phyloP scores from a whole-genome alignment of 2,888 invertebrate species.

The Plutella xylostella region DNA sequence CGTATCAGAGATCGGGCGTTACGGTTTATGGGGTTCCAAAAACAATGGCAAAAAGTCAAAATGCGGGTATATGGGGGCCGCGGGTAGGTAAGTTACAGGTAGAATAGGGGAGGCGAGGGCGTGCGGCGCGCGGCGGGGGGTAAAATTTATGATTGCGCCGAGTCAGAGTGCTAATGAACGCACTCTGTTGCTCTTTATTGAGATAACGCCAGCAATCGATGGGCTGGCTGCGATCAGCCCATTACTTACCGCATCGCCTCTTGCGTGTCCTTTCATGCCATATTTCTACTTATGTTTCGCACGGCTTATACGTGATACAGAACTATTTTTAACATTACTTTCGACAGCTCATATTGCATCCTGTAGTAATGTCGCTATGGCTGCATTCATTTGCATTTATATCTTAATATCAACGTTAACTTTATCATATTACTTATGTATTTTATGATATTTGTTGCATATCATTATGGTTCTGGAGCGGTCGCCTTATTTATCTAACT shows the following conservation, averaged over 20 bases:
- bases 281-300: slow-evolving; percentile 37
- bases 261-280: slow-evolving; percentile 55
- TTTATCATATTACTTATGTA: no score
- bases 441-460: no score
- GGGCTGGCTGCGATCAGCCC: slow-evolving; percentile 35
- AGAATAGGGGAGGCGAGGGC: slow-evolving; percentile 42
- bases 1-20: slow-evolving; percentile 59
- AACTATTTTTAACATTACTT: no score
- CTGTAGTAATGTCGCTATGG: no score
- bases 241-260: slow-evolving; percentile 56
- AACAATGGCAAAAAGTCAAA: slow-evolving; percentile 65
- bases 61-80: slow-evolving; percentile 45
- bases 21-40: slow-evolving; percentile 60
- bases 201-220: slow-evolving; percentile 59
- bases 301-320: slow-evolving; percentile 21
- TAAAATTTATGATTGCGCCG: slow-evolving; percentile 66
- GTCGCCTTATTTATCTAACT: no score
- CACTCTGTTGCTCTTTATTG: slow-evolving; percentile 67
- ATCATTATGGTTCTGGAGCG: no score
- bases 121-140: slow-evolving; percentile 62
- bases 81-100: slow-evolving; percentile 21
- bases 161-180: slow-evolving; percentile 68
- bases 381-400: no score
- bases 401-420: no score
- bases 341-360: no score